phyloP scores from a whole-genome alignment of 35 echinoderm and acorn worm species.

The Heliocidaris erythrogramma region DNA sequence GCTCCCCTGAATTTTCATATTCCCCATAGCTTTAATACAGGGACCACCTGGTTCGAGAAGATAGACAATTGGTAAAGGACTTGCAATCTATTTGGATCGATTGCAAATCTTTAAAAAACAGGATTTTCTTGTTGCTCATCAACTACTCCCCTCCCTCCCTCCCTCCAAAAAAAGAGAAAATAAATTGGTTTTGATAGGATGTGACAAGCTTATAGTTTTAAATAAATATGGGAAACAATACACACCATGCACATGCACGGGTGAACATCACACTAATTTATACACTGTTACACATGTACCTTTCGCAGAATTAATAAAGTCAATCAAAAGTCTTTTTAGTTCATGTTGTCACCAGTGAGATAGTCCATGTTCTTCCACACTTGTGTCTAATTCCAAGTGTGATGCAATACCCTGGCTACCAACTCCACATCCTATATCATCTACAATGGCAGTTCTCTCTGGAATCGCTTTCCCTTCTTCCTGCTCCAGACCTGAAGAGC shows the following conservation, averaged over 20 bases:
- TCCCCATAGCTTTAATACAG: too few species aligned
- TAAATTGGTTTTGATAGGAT: neutral
- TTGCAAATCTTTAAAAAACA: too few species aligned
- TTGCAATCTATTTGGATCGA: too few species aligned
- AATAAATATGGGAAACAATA: neutral
- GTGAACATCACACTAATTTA: neutral
- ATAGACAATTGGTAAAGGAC: too few species aligned
- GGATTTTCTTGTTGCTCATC: too few species aligned
- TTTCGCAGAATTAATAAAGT: neutral
- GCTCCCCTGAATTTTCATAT: too few species aligned
- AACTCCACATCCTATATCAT: slow-evolving; percentile 32
- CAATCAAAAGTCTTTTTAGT: neutral
- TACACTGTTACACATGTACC: neutral
- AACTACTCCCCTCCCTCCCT: too few species aligned
- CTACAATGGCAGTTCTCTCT: slow-evolving; percentile 28
- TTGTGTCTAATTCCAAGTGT: slow-evolving; percentile 9
- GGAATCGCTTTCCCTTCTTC: neutral
- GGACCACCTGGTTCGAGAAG: too few species aligned
- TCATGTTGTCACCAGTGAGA: slow-evolving; percentile 15
- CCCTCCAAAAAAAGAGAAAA: too few species aligned
- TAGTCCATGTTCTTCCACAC: slow-evolving; percentile 32
- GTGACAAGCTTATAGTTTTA: neutral
- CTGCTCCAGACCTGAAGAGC: neutral
- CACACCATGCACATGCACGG: neutral
- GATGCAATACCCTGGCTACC: slow-evolving; percentile 21